Evolutionary conservation across 2,888 invertebrate genomes (phyloP), one percentile per base, ranked within the genome.

Genomic region (Toxonevra muliebris): DNA sequence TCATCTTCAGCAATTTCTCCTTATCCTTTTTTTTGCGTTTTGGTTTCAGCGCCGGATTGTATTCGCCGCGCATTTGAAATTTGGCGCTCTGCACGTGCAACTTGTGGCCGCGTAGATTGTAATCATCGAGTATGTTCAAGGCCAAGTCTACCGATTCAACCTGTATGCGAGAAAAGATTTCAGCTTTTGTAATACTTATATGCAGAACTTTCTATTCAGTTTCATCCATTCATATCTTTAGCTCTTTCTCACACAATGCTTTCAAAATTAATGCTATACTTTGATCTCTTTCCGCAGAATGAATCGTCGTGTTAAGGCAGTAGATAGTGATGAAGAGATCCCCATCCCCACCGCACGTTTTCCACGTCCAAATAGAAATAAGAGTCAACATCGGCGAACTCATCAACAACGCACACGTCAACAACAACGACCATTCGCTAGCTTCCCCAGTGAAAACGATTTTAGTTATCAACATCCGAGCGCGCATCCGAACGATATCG

Each of bases 101-200:
- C 78, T 90, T 93, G 64, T 93, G 89, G 0, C 93, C 95, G 79
- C 93, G 90, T 8, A 92, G 86, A 70, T 92, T 89, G 75, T 89
- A 91, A 1, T 96, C 98, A 86, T 99, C 98, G 58, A 99, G 86
- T 71, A 99, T 88, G 70, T 94, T 92, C 65, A 98, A 84, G 1
- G 98, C 98, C 77, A 99, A 86, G 43, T 95, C 92, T 1, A 99
- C 97, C 5, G 98, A 98, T 86, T 99, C 98, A 65, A 91, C 87
- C 91, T 92, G 81, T 50, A 86, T 19, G 30, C 40, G 19, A 2
- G 30, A n/a, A n/a, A 19, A 19, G 41, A 43, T 53, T 53, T 53
- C 3, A 30, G 7, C 7, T 30, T 2, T 30, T 30, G 2, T 30
- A 30, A 30, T 30, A 7, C 30, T n/a, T n/a, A 48, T n/a, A 11